These are phyloP conservation scores for Selenia dentaria DNA, from an alignment of 2,888 invertebrate genomes.

Conservation along the genomic window DNA sequence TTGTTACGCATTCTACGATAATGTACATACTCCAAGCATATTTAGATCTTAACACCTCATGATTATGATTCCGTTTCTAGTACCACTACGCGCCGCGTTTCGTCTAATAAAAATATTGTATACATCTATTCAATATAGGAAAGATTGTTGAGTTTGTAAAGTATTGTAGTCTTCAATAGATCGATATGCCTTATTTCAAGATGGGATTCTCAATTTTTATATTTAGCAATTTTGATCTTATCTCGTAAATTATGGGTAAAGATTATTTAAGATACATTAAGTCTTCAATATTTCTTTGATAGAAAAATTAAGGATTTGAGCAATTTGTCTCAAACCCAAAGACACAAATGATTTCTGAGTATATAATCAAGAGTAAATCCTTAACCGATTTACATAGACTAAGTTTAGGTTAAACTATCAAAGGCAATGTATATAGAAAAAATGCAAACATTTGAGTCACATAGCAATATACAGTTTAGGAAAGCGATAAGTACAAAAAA, in stretches of 20 bases:
- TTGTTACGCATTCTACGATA: slow-evolving; percentile 66
- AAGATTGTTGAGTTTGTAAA: slow-evolving; percentile 80
- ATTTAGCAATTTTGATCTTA: slow-evolving; percentile 25
- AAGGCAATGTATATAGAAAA: slow-evolving; percentile 72
- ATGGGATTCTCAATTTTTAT: slow-evolving; percentile 65
- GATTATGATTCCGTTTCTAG: slow-evolving; percentile 64
- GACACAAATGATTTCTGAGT: slow-evolving; percentile 15
- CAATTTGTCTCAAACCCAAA: slow-evolving; percentile 7
- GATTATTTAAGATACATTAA: slow-evolving; percentile 23
- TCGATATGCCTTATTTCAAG: slow-evolving; percentile 83
- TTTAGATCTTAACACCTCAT: slow-evolving; percentile 53
- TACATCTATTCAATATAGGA: slow-evolving; percentile 81
- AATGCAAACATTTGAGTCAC: slow-evolving; percentile 53
- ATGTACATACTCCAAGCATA: slow-evolving; percentile 66
- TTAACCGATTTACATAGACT: slow-evolving; percentile 50
- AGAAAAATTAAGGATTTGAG: slow-evolving; percentile 1
- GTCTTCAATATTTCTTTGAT: slow-evolving; percentile 1
- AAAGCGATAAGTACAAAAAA: slow-evolving; percentile 39
- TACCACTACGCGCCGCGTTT: slow-evolving; percentile 55
- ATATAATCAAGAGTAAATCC: slow-evolving; percentile 26
- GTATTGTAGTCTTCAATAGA: slow-evolving; percentile 80
- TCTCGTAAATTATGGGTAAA: slow-evolving; percentile 17
- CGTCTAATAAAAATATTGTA: slow-evolving; percentile 76
- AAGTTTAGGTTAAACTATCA: slow-evolving; percentile 64
- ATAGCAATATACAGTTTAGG: slow-evolving; percentile 57